Base-by-base conservation (phyloP, 2,113 vertebrate genomes). In the Rhea pennata region DNA sequence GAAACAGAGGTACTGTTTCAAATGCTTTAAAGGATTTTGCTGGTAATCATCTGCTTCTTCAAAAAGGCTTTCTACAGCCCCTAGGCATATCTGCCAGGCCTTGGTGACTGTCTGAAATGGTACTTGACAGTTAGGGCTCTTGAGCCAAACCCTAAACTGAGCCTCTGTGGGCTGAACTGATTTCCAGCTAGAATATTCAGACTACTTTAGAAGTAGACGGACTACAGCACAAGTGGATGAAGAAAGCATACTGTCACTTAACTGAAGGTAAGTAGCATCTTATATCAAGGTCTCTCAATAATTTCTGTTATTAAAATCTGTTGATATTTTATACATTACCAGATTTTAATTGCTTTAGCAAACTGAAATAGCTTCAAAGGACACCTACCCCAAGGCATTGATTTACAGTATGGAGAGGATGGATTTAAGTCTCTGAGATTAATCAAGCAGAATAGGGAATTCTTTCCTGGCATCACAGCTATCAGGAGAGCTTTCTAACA, bases 331-430 rank as follows among this genome's bases (percentile, higher is more conserved):
- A 56, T 29, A 79, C 13, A 58, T 94, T 62, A 36, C 71, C 65
- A 76, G 93, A 85, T 76, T 85, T 94, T 93, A 91, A 94, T 95
- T 96, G 85, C 71, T 90, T 94, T 80, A 85, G 53, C 71, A 83
- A 97, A 88, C 22, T 92, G n/a, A 71, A 95, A 72, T 48, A 82
- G 13, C 51, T 94, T 92, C 71, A 82, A 91, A 97, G 53, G 90
- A 91, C 90, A 91, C 85, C 71, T 95, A 90, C 82, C 95, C 88
- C 92, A 95, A 93, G 90, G 90, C 92, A 90, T 4, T 61, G 74
- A 87, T 88, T 91, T 88, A 39, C 9, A 9, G 27, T 84, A 72
- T 39, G 2, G 39, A 69, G 91, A 78, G 39, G 89, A 85, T 3
- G 2, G 8, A 72, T 84, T 9, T 59, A 78, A 91, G 5, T 94